Evolutionary conservation across 2,888 invertebrate species (phyloP).

Genomic region (Andrena flavipes): DNA sequence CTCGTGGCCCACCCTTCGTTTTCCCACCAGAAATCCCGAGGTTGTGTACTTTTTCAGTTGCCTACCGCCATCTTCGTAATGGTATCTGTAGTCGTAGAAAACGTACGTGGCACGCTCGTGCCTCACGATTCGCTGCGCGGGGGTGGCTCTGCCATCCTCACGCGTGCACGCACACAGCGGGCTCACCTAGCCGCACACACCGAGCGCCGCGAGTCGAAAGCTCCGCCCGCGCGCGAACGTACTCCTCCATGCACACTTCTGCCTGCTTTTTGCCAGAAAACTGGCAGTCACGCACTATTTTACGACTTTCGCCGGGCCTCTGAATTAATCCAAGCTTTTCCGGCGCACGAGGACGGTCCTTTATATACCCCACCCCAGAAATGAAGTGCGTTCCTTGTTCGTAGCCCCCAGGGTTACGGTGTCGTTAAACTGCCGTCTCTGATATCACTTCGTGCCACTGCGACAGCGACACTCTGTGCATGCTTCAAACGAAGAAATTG

Average conservation of each 20-base stretch:
- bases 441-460: constrained; percentile 42
- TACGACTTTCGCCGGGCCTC: constrained; percentile 67
- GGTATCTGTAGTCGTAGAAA: constrained; percentile 68
- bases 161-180: constrained; percentile 24
- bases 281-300: constrained; percentile 72
- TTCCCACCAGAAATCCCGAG: constrained; percentile 31
- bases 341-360: constrained; percentile 48
- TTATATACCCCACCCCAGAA: constrained; percentile 58
- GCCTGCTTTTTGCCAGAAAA: constrained; percentile 40
- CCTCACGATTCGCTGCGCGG: constrained; percentile 28
- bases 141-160: constrained; percentile 21
- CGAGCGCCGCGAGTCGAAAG: constrained; percentile 1
- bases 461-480: constrained; percentile 4
- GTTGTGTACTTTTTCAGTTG: constrained; percentile 71
- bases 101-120: constrained; percentile 65
- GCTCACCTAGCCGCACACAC: background rate
- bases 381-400: constrained; percentile 62
- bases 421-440: constrained; percentile 61
- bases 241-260: constrained; percentile 40
- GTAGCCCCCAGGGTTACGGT: constrained; percentile 52
- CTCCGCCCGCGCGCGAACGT: constrained; percentile 25
- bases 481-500: constrained; percentile 39
- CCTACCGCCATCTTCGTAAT: constrained; percentile 68
- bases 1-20: constrained; percentile 11
- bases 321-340: constrained; percentile 70